Evolutionary conservation across 92 coral and sea anemone genomes (phyloP).

Genomic region (Epizoanthus stellaris): DNA sequence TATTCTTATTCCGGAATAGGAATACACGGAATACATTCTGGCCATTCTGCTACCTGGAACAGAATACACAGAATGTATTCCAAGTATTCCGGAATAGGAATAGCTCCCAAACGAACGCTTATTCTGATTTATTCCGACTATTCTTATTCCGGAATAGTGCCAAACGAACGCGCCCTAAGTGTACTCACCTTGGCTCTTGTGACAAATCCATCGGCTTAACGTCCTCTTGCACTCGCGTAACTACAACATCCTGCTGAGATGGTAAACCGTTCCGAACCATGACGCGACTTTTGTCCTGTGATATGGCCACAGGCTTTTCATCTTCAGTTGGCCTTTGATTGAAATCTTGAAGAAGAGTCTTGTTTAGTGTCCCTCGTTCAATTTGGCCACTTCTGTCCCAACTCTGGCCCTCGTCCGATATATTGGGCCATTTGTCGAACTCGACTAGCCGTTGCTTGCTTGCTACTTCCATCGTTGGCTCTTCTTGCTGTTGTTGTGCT

Average conservation of each 20-base stretch:
- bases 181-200: slow-evolving; percentile 28
- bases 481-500: not conserved
- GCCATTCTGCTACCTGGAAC: too few species aligned
- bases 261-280: slow-evolving; percentile 7
- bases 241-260: slow-evolving; percentile 6
- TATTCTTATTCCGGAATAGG: too few species aligned
- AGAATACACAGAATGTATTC: too few species aligned
- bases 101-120: too few species aligned
- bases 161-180: too few species aligned
- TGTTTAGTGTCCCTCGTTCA: not conserved
- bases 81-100: too few species aligned
- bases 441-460: not conserved
- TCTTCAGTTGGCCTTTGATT: not conserved
- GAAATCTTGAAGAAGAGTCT: not conserved
- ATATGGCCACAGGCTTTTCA: not conserved
- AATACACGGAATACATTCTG: too few species aligned
- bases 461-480: not conserved
- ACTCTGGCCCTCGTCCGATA: not conserved
- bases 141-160: too few species aligned
- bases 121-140: too few species aligned
- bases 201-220: not conserved
- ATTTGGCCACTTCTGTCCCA: slow-evolving; percentile 15
- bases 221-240: not conserved
- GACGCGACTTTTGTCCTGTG: not conserved
- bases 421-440: not conserved